Base-by-base conservation (phyloP, 64 coral and sea anemone genomes). In the Stichodactyla mertensii region DNA sequence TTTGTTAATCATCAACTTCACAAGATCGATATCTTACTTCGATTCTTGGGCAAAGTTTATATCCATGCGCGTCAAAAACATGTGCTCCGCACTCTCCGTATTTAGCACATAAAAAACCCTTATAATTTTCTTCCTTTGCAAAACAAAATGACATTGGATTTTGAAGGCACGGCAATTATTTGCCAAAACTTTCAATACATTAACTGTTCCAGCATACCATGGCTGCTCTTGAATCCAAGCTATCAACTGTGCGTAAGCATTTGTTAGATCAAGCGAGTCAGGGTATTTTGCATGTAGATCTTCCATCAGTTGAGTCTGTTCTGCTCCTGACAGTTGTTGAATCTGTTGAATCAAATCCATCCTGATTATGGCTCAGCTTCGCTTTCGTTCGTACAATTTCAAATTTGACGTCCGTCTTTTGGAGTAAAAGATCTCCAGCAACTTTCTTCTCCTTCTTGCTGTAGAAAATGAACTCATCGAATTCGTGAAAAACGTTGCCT, bases 251-350 rank as follows among this genome's bases (percentile, higher is more conserved):
- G 78, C 54, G 52, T 81, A 81, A 52, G 78, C 78, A 81, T 52
- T 81, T n/a, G 78, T 81, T n/a, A 81, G 53, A 9, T 81, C 78
- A 53, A 52, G 36, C 18, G 78, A 81, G 19, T 81, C 53, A 13
- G 78, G 78, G 14, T 81, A 81, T 81, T 81, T 81, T 81, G 10
- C 78, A 81, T 81, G 51, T 28, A 81, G 18, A 81, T 81, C 78
- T 52, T 81, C 51, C 78, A 81, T 81, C 18, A 81, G 15, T 53
- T 28, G 78, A 81, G 78, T 23, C n/a, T 81, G 78, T 53, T 52
- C 78, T 54, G 51, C 6, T 6, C 16, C 6, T 81, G n/a, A 23
- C 16, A 81, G 78, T 52, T 81, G 78, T 55, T 81, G 78, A 54
- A 81, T 81, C 20, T 81, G 31, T 14, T 81, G 52, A 53, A 81